These are phyloP conservation scores for Camarhynchus parvulus DNA, from an alignment of 2,113 vertebrate species.

Conservation along the genomic window DNA sequence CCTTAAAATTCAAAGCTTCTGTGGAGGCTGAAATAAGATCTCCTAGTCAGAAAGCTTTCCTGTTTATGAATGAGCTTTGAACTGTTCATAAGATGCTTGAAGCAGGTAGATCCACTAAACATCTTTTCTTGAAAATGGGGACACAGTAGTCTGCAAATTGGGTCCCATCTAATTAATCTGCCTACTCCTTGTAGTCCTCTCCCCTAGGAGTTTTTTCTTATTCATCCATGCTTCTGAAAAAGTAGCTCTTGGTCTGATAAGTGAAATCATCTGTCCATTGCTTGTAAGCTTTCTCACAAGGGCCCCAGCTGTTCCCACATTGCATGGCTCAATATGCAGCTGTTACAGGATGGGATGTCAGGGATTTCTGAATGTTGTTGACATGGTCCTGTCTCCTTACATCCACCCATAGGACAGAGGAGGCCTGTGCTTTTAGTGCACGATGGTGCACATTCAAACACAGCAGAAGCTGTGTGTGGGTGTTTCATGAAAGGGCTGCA, in stretches of 20 bases:
- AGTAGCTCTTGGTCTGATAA: background rate
- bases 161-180: background rate
- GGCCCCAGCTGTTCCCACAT: background rate
- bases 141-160: background rate
- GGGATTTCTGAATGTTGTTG: background rate
- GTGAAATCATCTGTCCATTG: background rate
- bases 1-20: background rate
- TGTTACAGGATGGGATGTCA: accelerated
- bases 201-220: background rate
- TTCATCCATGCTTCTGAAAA: background rate
- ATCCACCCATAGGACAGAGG: accelerated
- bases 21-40: background rate
- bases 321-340: background rate
- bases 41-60: background rate
- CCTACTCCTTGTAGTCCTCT: background rate
- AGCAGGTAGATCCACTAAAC: background rate
- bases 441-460: background rate
- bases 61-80: background rate
- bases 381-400: background rate
- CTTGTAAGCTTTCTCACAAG: background rate
- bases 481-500: background rate
- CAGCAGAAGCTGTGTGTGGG: background rate
- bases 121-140: background rate
- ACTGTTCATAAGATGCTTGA: background rate
- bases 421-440: background rate